Base-by-base conservation (phyloP, 2,888 invertebrate species). In the Lydus trimaculatus region DNA sequence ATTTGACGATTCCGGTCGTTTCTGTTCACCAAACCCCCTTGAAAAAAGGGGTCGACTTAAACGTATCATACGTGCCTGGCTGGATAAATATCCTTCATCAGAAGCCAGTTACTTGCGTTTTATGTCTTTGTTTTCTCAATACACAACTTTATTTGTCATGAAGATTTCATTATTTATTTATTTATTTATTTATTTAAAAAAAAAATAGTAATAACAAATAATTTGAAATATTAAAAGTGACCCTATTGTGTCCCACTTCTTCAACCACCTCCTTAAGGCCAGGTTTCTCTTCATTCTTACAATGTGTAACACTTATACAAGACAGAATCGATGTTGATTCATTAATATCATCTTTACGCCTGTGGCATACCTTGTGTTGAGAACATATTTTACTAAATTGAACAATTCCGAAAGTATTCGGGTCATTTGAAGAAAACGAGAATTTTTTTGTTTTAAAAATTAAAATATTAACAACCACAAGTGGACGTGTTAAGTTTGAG, bases 31-130 rank as follows among this genome's bases (percentile, higher is more conserved):
- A 56, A 56, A 56, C 23, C 25, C 52, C 52, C 48, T 28, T 60
- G 28, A 33, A 61, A 64, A 62, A 58, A 63, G 66, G 63, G 63
- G 43, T 48, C 61, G 64, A 58, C 68, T 63, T 67, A 67, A 67
- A 74, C 77, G 70, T 72, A 72, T 73, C 72, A 75, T 75, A 76
- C 77, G 77, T 77, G 77, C 75, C 65, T 69, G 63, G 77, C 64
- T 72, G 70, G 64, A 71, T 72, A 75, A 77, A 73, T 75, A 72
- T 71, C 69, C 71, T 69, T 72, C 69, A 72, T 75, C 73, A 73
- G 36, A 48, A 20, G 31, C 59, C 61, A 28, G 39, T 62, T 66
- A 60, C 64, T 64, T 67, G 64, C 64, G 60, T 64, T 67, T 64
- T 61, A 33, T 62, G 17, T 31, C 52, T 61, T 60, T 56, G 56